A percentile compares a stretch with the other conserved stretches of the same genome.
phyloP scores from a whole-genome alignment of 1,140 invertebrate species.

The Hyposmocoma kahamanoa region DNA sequence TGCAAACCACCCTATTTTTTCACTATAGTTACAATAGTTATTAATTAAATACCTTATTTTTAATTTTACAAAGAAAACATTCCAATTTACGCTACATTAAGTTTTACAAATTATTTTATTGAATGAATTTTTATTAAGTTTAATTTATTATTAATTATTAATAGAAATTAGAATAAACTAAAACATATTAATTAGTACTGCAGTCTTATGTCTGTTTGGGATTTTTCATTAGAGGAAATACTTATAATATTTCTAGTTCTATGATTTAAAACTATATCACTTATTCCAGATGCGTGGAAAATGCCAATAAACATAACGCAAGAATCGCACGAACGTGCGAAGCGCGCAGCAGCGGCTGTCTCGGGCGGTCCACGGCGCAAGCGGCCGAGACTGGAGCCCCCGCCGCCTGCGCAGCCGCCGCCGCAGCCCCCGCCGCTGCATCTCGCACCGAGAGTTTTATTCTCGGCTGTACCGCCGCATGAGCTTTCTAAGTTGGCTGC shows the following conservation, averaged over 20 bases:
- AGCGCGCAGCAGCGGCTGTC: slow-evolving; percentile 75
- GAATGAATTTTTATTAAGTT: too few species aligned
- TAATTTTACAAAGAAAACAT: too few species aligned
- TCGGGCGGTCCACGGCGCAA: slow-evolving; percentile 73
- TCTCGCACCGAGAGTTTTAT: slow-evolving; percentile 75
- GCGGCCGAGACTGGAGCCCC: slow-evolving; percentile 57
- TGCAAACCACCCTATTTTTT: too few species aligned
- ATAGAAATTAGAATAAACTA: too few species aligned
- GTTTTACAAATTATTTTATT: too few species aligned
- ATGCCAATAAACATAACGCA: slow-evolving; percentile 91
- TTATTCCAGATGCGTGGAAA: slow-evolving; percentile 87
- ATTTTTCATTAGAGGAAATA: too few species aligned
- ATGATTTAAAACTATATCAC: slow-evolving; percentile 17
- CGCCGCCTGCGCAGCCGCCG: slow-evolving; percentile 32
- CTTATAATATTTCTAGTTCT: neutral
- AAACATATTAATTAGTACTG: too few species aligned
- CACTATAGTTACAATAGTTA: too few species aligned
- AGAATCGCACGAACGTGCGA: slow-evolving; percentile 87
- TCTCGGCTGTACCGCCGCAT: slow-evolving; percentile 54
- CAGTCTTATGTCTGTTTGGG: too few species aligned
- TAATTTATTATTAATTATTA: too few species aligned
- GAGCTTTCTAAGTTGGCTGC: slow-evolving; percentile 37
- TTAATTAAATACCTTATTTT: too few species aligned
- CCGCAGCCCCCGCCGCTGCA: slow-evolving; percentile 50
- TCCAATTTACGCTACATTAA: too few species aligned